Evolutionary conservation across 2,888 invertebrate genomes (phyloP).

Genomic region (Erannis defoliaria): DNA sequence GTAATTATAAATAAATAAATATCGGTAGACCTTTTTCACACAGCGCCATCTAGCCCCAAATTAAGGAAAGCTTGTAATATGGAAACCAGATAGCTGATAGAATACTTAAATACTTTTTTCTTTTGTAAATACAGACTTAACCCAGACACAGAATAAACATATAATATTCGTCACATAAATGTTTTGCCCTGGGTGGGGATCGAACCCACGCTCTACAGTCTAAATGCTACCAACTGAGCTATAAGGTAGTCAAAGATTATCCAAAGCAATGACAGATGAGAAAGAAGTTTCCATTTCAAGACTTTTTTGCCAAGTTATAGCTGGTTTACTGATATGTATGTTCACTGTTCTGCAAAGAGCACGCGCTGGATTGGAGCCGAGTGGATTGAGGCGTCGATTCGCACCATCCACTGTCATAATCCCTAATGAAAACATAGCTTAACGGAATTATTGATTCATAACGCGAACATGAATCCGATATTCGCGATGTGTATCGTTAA

Average conservation of each 20-base stretch:
- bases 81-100: too few relatives aligned
- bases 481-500: constrained; percentile 70
- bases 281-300: not conserved
- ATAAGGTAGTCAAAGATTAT: too few relatives aligned
- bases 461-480: constrained; percentile 67
- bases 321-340: not conserved
- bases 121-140: too few relatives aligned
- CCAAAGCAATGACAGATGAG: too few relatives aligned
- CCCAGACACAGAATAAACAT: too few relatives aligned
- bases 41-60: too few relatives aligned
- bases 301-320: not conserved
- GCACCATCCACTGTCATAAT: constrained; percentile 49
- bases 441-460: constrained; percentile 69
- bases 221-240: not conserved
- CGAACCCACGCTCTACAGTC: not conserved
- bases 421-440: constrained; percentile 65
- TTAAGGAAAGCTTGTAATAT: too few relatives aligned
- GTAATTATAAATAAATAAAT: too few relatives aligned
- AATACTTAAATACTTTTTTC: too few relatives aligned
- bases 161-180: too few relatives aligned
- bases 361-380: not conserved
- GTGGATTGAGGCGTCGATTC: constrained; percentile 20
- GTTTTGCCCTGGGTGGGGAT: too few relatives aligned
- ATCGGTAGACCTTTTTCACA: too few relatives aligned
- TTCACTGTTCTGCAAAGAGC: constrained; percentile 9